Percentiles rank a stretch among this genome's conserved stretches.
Conservation (phyloP, 2,888 invertebrate genomes). For the Fragum sueziense region DNA sequence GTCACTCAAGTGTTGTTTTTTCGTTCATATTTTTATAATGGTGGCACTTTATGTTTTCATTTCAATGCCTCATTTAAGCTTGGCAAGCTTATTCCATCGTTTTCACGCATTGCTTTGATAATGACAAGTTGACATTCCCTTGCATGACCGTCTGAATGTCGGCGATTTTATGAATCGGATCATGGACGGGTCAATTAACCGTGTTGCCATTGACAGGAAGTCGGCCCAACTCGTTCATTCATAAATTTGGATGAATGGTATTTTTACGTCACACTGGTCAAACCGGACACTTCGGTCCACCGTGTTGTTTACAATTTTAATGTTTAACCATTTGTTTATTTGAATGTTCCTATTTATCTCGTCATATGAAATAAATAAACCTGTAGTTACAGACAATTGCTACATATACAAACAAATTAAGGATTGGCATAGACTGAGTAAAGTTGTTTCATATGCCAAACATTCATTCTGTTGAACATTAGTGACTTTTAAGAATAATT, state of each 20-base stretch:
- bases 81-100: no score
- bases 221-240: slow-evolving; percentile 49
- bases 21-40: slow-evolving; percentile 35
- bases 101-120: not conserved
- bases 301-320: not conserved
- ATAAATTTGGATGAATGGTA: slow-evolving; percentile 63
- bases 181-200: not conserved
- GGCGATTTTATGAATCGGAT: not conserved
- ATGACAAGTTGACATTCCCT: no score
- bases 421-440: slow-evolving; percentile 12
- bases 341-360: no score
- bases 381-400: no score
- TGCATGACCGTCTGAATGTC: not conserved
- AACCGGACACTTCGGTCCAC: slow-evolving; percentile 10
- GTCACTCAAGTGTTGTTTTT: slow-evolving; percentile 17
- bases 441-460: no score
- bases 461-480: not conserved
- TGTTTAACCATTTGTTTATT: not conserved
- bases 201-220: slow-evolving; percentile 32
- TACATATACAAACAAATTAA: slow-evolving; percentile 14
- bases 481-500: no score
- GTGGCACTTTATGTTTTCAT: slow-evolving; percentile 46
- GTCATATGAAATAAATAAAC: no score
- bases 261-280: slow-evolving; percentile 43
- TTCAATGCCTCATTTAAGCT: not conserved